These are phyloP conservation scores for Neelides sp. DNA, from an alignment of 1,140 invertebrate genomes.

Conservation along the genomic window DNA sequence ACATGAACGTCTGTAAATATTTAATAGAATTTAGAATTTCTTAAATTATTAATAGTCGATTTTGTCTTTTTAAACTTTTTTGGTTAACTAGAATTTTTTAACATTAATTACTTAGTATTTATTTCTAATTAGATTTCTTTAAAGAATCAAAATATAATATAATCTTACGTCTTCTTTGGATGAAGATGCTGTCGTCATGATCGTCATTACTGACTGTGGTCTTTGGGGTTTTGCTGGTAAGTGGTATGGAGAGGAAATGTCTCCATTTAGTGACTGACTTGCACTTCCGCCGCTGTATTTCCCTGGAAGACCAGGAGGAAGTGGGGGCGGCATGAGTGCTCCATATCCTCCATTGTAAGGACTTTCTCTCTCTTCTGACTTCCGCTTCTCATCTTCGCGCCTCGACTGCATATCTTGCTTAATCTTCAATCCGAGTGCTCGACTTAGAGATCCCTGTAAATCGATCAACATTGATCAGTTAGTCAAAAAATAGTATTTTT, in stretches of 20 bases:
- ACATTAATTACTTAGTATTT: too few relatives aligned
- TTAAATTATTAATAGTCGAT: too few relatives aligned
- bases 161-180: too few relatives aligned
- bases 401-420: constrained; percentile 39
- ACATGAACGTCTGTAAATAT: too few relatives aligned
- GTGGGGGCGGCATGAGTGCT: constrained; percentile 38
- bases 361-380: constrained; percentile 14
- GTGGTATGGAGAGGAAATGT: neutral
- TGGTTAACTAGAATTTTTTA: too few relatives aligned
- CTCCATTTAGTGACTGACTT: constrained; percentile 33
- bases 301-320: constrained; percentile 46
- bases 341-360: neutral
- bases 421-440: constrained; percentile 54
- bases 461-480: constrained; percentile 2
- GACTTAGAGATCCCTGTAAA: constrained; percentile 56
- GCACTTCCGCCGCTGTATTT: constrained; percentile 40
- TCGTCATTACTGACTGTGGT: constrained; percentile 16
- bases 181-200: neutral
- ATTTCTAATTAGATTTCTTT: too few relatives aligned
- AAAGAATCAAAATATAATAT: too few relatives aligned
- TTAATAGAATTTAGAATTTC: too few relatives aligned
- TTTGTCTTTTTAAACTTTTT: too few relatives aligned
- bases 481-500: constrained; percentile 1
- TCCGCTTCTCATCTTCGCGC: constrained; percentile 22
- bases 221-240: neutral